Evolutionary conservation across 2,113 vertebrate genomes (phyloP).

Genomic region (Marcusenius ussheri): DNA sequence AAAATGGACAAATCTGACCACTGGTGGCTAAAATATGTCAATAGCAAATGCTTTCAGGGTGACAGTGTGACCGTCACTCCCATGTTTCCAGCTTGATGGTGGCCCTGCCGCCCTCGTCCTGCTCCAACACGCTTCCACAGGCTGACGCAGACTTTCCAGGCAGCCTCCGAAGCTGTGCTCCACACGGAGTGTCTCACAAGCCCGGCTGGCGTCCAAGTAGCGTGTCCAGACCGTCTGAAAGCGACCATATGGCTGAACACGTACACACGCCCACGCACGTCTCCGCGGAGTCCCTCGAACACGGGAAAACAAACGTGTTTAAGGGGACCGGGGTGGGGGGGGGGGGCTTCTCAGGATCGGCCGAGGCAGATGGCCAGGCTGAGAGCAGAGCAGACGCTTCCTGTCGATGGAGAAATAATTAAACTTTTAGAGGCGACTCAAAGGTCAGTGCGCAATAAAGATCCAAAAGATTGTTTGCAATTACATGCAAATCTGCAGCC

Average conservation of each 20-base stretch:
- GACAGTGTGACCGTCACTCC: not conserved
- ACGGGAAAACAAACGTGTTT: not conserved
- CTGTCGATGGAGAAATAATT: slow-evolving; percentile 2
- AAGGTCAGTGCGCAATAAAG: not conserved
- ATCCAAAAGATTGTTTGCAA: slow-evolving; percentile 9
- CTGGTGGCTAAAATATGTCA: not conserved
- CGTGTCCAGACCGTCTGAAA: not conserved
- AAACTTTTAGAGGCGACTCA: not conserved
- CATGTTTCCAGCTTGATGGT: not conserved
- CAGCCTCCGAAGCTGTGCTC: not conserved
- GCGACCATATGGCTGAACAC: not conserved
- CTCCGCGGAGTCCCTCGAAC: not conserved
- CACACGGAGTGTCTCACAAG: not conserved
- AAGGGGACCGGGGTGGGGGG: not conserved
- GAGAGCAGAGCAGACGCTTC: not conserved
- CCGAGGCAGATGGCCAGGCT: not conserved
- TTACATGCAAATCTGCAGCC: slow-evolving; percentile 8
- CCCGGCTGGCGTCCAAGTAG: not conserved
- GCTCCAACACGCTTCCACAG: not conserved
- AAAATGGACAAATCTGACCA: not conserved
- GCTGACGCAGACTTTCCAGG: not conserved
- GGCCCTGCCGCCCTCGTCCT: not conserved
- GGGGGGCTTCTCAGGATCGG: not conserved
- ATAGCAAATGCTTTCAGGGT: not conserved
- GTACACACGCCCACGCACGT: not conserved